Base-by-base conservation (phyloP, 2,888 invertebrate genomes). In the Ophonus ardosiacus region DNA sequence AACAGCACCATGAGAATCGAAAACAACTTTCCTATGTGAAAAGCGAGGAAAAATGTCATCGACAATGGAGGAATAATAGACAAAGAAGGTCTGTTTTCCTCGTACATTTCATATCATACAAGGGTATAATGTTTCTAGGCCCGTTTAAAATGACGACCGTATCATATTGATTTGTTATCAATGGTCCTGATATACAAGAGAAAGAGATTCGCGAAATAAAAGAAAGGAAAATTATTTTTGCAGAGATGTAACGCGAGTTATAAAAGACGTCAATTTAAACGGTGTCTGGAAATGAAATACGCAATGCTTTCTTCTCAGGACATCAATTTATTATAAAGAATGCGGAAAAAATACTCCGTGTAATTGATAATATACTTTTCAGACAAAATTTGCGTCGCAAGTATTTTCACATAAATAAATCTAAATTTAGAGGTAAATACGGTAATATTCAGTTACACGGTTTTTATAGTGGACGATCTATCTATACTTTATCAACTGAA, bases 91-190 rank as follows among this genome's bases (percentile, higher is more conserved):
- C 24, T 10, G 8, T 65, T 21, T 18, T 8, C 18, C 18, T 17
- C 15, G 51, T 40, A 17, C 15, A 40, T 17, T 38, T 38, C 31
- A 68, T 65, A 31, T 31, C 43, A 40, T 10, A 74, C 18, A 74
- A 40, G 51, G 51, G 43, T 74, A 74, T 21, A 74, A n/a, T 74
- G 51, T 51, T 51, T 74, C 43, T 18, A 43, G 51, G 8, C 43
- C 7, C 71, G 43, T 40, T 15, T 40, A 38, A 17, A 71, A 40
- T 74, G 51, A n/a, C 68, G 38, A 15, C 10, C 43, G 18, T 74
- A 1, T 74, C 74, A 51, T 74, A 74, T 74, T 74, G 43, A 74
- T 74, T 74, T 74, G 74, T 74, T 51, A 74, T 74, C 18, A 3
- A 74, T 74, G 51, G 10, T 51, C 31, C n/a, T 68, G 38, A 5